A percentile compares a stretch with the other conserved stretches of the same genome.
Evolutionary conservation across 2,888 invertebrate genomes (phyloP).

Genomic region (Leucoptera coffeella): DNA sequence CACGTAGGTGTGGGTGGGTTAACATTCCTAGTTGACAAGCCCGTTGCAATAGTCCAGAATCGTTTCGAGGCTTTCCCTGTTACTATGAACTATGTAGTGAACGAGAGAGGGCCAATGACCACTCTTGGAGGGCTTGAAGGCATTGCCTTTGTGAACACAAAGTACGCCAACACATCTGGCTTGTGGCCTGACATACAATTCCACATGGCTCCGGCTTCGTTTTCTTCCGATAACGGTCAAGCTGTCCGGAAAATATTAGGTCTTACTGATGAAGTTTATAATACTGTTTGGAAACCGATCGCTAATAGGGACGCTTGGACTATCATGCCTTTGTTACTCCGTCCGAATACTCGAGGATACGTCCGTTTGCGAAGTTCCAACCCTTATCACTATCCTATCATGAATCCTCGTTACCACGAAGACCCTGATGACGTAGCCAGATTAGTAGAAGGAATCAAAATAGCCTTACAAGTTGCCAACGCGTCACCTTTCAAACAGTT

Average conservation of each 20-base stretch:
- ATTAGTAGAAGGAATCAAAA: conserved; percentile 78
- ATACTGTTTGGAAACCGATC: conserved; percentile 74
- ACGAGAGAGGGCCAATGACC: conserved; percentile 80
- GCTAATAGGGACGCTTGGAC: conserved; percentile 77
- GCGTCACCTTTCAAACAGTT: conserved; percentile 76
- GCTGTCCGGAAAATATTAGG: conserved; percentile 73
- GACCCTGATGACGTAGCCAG: conserved; percentile 71
- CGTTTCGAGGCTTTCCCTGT: conserved; percentile 71
- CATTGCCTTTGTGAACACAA: conserved; percentile 80
- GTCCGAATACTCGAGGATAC: conserved; percentile 75
- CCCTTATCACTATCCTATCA: conserved; percentile 81
- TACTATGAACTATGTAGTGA: conserved; percentile 73
- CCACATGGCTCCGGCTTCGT: conserved; percentile 88
- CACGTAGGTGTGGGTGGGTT: conserved; percentile 83
- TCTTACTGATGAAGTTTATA: conserved; percentile 72
- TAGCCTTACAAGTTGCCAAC: conserved; percentile 66
- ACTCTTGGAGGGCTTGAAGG: conserved; percentile 84
- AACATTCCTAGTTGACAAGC: conserved; percentile 75
- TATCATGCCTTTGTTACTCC: conserved; percentile 75
- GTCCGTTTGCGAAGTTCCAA: conserved; percentile 70
- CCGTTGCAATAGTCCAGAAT: conserved; percentile 76
- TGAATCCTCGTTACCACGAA: conserved; percentile 89
- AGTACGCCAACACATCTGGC: conserved; percentile 69
- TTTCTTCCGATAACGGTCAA: conserved; percentile 72
- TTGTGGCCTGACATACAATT: conserved; percentile 87